Evolutionary conservation across 2,797 vertebrate species (phyloP).

Genomic region (Peromyscus attwateri): DNA sequence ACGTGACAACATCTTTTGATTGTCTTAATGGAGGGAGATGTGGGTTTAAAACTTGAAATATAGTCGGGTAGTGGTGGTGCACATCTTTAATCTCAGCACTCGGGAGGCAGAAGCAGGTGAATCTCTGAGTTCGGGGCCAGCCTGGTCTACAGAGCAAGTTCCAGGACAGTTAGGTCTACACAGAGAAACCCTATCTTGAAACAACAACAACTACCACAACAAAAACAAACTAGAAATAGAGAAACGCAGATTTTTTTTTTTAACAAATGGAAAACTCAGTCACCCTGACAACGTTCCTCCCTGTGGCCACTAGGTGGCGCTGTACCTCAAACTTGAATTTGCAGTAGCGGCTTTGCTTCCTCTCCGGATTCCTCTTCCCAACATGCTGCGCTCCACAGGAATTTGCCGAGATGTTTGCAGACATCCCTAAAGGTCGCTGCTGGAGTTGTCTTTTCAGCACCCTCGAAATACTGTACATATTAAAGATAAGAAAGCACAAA

Average conservation of each 20-base stretch:
- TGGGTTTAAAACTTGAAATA: constrained; percentile 11
- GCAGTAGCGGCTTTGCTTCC: not conserved
- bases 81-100: not conserved
- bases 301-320: not conserved
- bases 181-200: not conserved
- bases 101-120: not conserved
- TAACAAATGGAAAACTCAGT: not conserved
- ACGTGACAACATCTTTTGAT: not conserved
- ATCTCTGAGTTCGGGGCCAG: not conserved
- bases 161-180: not conserved
- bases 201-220: not conserved
- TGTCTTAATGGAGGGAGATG: not conserved
- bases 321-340: constrained; percentile 7
- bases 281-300: not conserved
- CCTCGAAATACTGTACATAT: not conserved
- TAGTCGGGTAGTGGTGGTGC: not conserved
- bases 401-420: not conserved
- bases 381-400: not conserved
- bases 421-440: not conserved
- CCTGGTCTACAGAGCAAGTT: not conserved
- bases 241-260: not conserved
- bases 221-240: not conserved
- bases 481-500: constrained; percentile 62
- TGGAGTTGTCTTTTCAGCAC: not conserved
- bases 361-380: not conserved